Evolutionary conservation across 2,888 invertebrate species (phyloP).

Genomic region (Nebria salina): DNA sequence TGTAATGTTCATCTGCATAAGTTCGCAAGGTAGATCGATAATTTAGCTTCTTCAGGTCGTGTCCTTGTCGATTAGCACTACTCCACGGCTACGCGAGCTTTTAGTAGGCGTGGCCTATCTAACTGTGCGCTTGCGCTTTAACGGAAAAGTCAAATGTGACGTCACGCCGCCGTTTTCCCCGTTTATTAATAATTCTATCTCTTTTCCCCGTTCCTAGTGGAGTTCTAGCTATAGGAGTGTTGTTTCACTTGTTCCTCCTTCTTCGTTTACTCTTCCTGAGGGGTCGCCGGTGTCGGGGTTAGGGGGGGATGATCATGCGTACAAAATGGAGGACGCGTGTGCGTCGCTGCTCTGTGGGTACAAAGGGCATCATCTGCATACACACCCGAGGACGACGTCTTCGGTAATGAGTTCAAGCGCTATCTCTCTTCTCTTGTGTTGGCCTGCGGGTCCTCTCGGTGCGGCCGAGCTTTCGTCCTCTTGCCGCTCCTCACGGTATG

Average conservation of each 20-base stretch:
- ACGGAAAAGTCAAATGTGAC: conserved; percentile 27
- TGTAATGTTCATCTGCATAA: conserved; percentile 33
- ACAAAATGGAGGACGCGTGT: conserved; percentile 57
- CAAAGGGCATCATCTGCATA: conserved; percentile 45
- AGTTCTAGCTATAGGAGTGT: neutral
- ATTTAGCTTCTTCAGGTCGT: conserved; percentile 46
- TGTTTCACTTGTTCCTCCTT: conserved; percentile 1
- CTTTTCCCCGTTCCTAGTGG: neutral
- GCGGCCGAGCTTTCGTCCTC: neutral
- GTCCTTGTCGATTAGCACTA: conserved; percentile 42
- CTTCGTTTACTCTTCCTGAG: conserved; percentile 2
- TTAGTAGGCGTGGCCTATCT: conserved; percentile 27
- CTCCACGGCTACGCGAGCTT: conserved; percentile 14
- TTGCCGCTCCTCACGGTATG: conserved; percentile 23
- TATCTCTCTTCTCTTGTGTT: neutral
- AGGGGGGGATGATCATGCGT: conserved; percentile 45
- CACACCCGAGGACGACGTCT: conserved; percentile 7
- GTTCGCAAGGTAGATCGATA: conserved; percentile 39
- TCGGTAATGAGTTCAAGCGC: conserved; percentile 40
- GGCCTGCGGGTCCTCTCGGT: neutral
- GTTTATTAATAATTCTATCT: conserved; percentile 1
- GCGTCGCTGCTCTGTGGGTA: conserved; percentile 25
- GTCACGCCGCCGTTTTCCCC: conserved; percentile 28
- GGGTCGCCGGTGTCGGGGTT: conserved; percentile 12
- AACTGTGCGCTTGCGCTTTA: conserved; percentile 11